A percentile compares a stretch with the other conserved stretches of the same genome.
Conservation (phyloP, 2,797 vertebrate genomes). For the Microctenopoma stevenorrisi region DNA sequence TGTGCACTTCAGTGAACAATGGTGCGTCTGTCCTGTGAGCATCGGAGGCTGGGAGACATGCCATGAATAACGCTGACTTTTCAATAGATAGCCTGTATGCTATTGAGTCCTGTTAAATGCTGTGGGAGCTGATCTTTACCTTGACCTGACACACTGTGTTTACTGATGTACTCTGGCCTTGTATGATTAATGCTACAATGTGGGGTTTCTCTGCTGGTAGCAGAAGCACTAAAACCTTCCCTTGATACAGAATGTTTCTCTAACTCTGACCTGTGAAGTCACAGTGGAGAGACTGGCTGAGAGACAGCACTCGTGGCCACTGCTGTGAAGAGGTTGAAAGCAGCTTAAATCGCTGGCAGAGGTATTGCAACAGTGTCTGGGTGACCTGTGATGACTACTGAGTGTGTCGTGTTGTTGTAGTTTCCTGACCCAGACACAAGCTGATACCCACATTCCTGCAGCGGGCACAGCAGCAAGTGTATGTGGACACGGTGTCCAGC, state of each 20-base stretch:
- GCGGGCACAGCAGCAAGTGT: conserved; percentile 23
- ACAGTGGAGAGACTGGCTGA: conserved; percentile 48
- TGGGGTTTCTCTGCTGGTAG: conserved; percentile 55
- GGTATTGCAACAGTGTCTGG: conserved; percentile 56
- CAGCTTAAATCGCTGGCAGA: conserved; percentile 55
- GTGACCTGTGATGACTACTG: conserved; percentile 50
- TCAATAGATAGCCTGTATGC: conserved; percentile 75
- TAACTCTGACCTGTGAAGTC: conserved; percentile 69
- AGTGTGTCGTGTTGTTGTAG: conserved; percentile 43
- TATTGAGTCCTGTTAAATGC: conserved; percentile 81
- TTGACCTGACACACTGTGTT: conserved; percentile 81
- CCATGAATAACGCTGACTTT: conserved; percentile 80
- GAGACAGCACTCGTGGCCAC: conserved; percentile 39
- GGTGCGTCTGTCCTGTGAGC: conserved; percentile 70
- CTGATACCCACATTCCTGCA: conserved; percentile 62
- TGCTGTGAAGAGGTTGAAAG: conserved; percentile 43
- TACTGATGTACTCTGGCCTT: conserved; percentile 79
- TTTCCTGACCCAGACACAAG: conserved; percentile 56
- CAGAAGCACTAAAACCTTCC: conserved; percentile 65
- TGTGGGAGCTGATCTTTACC: conserved; percentile 80
- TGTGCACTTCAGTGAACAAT: conserved; percentile 77
- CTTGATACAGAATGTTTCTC: conserved; percentile 70
- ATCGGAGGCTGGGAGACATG: conserved; percentile 66
- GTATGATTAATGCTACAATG: conserved; percentile 77
- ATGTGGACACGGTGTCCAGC: conserved; percentile 30